Base-by-base conservation (phyloP, 2,797 vertebrate species). In the Acanthornis magna region DNA sequence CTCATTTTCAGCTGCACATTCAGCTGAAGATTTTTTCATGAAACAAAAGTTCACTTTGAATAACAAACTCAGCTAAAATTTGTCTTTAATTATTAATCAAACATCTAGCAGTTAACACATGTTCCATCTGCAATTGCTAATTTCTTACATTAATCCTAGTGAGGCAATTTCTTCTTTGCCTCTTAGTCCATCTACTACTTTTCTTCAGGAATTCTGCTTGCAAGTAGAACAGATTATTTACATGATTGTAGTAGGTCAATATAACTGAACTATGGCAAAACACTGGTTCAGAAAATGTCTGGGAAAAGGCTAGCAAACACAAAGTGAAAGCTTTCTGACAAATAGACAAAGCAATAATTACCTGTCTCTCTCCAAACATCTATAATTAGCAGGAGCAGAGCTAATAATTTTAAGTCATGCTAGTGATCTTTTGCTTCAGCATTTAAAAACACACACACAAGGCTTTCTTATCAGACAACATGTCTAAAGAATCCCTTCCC, bases 291-390 rank as follows among this genome's bases (percentile, higher is more conserved):
- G 53, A 77, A 19, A 65, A 74, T 87, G 53, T 62, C 65, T 43
- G 22, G 7, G 19, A 45, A 85, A 93, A 71, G 32, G 47, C 63
- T 67, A 79, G 50, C 8, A 91, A 88, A 85, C 16, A 67, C 9
- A 32, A 78, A 79, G 20, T 81, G 36, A 88, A 94, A 40, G 11
- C 67, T 70, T 94, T 89, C 77, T 95, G 79, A 95, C 74, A 96
- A 89, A 89, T n/a, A 95, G 40, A 61, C 18, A 94, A 81, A 91
- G 63, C 55, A 93, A 68, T 93, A 94, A 97, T 96, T 89, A 96
- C 80, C 34, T 43, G 8, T 75, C 5, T 79, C 71, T 79, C 53
- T 86, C 65, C 72, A 88, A 62, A 67, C 45, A 89, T 30, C 47
- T 55, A 27, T 70, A 93, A 95, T 95, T 96, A 94, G 25, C 73